Evolutionary conservation across 2,113 vertebrate species (phyloP).

Genomic region (Nymphicus hollandicus): DNA sequence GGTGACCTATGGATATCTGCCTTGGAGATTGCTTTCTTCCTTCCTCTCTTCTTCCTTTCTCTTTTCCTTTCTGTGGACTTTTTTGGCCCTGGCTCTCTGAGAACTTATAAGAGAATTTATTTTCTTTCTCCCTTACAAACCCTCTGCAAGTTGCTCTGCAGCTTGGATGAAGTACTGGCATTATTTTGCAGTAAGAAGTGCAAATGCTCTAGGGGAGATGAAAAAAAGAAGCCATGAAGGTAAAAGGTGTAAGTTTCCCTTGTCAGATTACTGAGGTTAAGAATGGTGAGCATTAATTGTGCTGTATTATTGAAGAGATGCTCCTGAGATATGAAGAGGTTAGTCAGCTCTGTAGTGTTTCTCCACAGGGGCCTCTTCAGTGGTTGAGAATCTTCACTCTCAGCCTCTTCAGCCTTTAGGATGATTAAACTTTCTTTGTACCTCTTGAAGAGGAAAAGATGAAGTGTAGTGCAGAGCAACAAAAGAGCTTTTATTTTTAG

Average conservation of each 20-base stretch:
- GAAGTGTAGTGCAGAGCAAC: not conserved
- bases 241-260: not conserved
- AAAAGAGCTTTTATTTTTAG: not conserved
- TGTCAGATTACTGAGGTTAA: not conserved
- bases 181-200: not conserved
- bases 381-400: not conserved
- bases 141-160: not conserved
- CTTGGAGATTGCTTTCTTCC: not conserved
- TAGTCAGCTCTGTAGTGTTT: not conserved
- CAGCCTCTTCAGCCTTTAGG: not conserved
- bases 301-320: not conserved
- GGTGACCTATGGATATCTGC: not conserved
- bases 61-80: fast-evolving
- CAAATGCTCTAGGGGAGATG: not conserved
- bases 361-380: not conserved
- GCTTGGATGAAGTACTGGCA: not conserved
- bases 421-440: not conserved
- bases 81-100: not conserved
- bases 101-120: not conserved
- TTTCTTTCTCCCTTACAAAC: not conserved
- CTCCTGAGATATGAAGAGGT: not conserved
- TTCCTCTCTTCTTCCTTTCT: fast-evolving
- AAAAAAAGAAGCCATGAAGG: not conserved
- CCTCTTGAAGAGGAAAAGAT: not conserved
- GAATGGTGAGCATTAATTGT: not conserved